Conservation (phyloP, 2,888 invertebrate species). For the Eugnorisma glareosa region DNA sequence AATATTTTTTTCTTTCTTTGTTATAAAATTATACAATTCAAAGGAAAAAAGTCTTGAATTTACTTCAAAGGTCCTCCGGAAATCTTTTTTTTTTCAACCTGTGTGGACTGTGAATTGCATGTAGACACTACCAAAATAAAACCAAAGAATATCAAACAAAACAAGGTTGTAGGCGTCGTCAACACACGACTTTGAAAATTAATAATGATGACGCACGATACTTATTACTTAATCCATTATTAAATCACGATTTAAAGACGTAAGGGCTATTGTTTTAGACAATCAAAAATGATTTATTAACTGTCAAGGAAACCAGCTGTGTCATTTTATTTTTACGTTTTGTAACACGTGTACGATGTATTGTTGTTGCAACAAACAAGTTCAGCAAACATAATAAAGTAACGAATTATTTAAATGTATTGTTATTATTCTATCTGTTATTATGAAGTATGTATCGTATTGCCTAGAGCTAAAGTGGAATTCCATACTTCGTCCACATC, state of each 20-base stretch:
- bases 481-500: no score
- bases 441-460: not conserved
- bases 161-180: no score
- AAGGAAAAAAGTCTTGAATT: no score
- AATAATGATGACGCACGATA: not conserved
- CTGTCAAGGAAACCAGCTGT: constrained; percentile 7
- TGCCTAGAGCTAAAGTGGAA: not conserved
- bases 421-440: not conserved
- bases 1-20: no score
- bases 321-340: not conserved
- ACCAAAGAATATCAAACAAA: no score
- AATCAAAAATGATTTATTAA: not conserved
- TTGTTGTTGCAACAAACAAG: not conserved
- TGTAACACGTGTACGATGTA: not conserved
- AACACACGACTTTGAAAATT: not conserved
- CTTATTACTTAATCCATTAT: not conserved
- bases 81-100: no score
- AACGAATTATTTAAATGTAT: not conserved
- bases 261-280: not conserved
- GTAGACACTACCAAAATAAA: no score
- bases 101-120: no score
- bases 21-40: no score
- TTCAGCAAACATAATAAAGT: constrained; percentile 2
- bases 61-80: no score
- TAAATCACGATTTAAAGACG: not conserved